A percentile compares a stretch with the other conserved stretches of the same genome.
phyloP scores from a whole-genome alignment of 2,888 invertebrate species.

The Caenorhabditis sp. region DNA sequence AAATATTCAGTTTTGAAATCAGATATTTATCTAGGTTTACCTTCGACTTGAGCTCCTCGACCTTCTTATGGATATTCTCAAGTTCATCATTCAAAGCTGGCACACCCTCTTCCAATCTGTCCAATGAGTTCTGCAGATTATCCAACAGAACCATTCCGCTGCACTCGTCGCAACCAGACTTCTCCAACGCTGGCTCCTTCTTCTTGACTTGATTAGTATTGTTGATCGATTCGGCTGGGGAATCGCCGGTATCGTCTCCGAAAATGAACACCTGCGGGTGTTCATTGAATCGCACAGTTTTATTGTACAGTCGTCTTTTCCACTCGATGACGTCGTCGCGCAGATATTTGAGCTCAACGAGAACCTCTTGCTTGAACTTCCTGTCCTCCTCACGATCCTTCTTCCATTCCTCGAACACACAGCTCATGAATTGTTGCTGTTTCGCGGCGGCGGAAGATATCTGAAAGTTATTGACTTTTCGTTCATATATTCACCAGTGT shows the following conservation, averaged over 20 bases:
- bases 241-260: background rate
- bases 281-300: background rate
- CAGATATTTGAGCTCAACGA: background rate
- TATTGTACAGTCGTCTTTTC: background rate
- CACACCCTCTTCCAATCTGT: background rate
- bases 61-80: background rate
- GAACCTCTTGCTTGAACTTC: background rate
- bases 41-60: background rate
- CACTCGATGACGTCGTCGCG: constrained; percentile 4
- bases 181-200: background rate
- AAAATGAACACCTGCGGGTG: constrained; percentile 1
- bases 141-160: background rate
- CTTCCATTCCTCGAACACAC: background rate
- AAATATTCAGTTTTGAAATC: background rate
- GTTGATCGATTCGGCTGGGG: background rate
- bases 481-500: too few species aligned
- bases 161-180: too few species aligned
- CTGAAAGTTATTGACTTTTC: background rate
- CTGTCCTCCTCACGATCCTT: background rate
- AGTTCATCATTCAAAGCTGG: background rate
- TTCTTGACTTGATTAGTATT: background rate
- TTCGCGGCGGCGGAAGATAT: too few species aligned
- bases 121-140: background rate
- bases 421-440: too few species aligned
- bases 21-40: background rate